These are phyloP conservation scores for Zaprionus vittiger DNA, from an alignment of 1,140 invertebrate genomes.

Conservation along the genomic window DNA sequence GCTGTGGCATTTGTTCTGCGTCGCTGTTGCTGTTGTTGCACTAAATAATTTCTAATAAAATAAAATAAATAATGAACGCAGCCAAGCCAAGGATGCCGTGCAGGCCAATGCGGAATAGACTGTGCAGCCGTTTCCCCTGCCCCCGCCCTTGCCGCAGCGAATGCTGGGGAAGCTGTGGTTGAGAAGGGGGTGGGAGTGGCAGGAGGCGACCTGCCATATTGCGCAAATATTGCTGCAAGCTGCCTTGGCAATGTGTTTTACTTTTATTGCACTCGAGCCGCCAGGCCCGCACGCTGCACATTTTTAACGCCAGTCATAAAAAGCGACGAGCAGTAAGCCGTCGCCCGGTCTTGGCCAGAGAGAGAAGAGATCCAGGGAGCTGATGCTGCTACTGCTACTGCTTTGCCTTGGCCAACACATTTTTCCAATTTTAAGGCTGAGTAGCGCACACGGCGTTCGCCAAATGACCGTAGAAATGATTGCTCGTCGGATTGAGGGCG, in stretches of 20 bases:
- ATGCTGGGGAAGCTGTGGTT: not conserved
- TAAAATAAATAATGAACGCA: conserved; percentile 83
- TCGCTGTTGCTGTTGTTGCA: conserved; percentile 44
- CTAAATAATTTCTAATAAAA: conserved; percentile 84
- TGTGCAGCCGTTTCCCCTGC: conserved; percentile 3
- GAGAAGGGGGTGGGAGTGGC: not conserved
- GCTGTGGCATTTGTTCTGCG: conserved; percentile 8
- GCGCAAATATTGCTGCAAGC: conserved; percentile 81
- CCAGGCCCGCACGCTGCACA: conserved; percentile 69
- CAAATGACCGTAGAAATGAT: conserved; percentile 82
- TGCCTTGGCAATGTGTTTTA: conserved; percentile 82
- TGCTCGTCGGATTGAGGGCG: conserved; percentile 54
- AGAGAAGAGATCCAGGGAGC: not conserved
- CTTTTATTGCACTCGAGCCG: conserved; percentile 81
- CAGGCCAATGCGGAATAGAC: conserved; percentile 24
- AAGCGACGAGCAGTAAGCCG: conserved; percentile 68
- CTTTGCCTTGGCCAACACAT: conserved; percentile 57
- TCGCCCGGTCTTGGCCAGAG: not conserved
- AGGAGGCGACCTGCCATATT: conserved; percentile 59
- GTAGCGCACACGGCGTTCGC: conserved; percentile 74
- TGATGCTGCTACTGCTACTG: not conserved
- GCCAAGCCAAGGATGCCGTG: conserved; percentile 50
- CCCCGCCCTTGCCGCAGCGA: not conserved
- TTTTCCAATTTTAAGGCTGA: conserved; percentile 83
- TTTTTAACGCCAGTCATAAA: conserved; percentile 80